These are phyloP conservation scores for Pteria penguin DNA, from an alignment of 2,888 invertebrate species.

Conservation along the genomic window DNA sequence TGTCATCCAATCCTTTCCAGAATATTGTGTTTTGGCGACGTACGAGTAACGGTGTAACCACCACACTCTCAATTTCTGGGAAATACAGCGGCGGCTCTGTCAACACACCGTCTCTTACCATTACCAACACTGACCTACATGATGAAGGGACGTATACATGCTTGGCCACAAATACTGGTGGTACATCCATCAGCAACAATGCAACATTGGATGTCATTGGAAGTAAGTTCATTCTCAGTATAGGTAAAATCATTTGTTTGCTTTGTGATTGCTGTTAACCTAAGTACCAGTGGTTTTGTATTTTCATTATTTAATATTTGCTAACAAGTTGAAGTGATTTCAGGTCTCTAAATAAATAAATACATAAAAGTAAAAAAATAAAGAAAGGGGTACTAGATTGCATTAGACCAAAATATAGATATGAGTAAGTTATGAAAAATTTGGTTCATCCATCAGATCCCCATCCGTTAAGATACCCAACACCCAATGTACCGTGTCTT, in stretches of 20 bases:
- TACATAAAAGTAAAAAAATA: too few species aligned
- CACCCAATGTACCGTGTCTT: not conserved
- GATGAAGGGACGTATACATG: constrained; percentile 52
- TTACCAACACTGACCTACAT: constrained; percentile 24
- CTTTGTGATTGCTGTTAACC: too few species aligned
- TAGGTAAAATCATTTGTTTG: too few species aligned
- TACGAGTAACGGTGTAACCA: constrained; percentile 22
- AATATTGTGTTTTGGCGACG: constrained; percentile 38
- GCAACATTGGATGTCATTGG: constrained; percentile 10
- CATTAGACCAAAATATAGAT: too few species aligned
- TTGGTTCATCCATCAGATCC: not conserved
- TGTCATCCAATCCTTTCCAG: constrained; percentile 31
- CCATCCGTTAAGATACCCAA: not conserved
- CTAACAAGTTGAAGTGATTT: too few species aligned
- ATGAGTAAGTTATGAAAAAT: too few species aligned
- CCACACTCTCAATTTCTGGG: constrained; percentile 6
- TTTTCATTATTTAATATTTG: too few species aligned
- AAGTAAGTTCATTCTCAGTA: too few species aligned
- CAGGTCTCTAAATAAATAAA: too few species aligned
- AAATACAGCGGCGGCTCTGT: constrained; percentile 47
- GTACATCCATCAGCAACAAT: constrained; percentile 19
- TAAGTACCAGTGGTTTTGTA: too few species aligned
- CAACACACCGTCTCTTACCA: constrained; percentile 45
- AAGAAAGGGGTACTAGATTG: too few species aligned
- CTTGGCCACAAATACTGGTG: constrained; percentile 41